Evolutionary conservation across 2,888 invertebrate genomes (phyloP).

Genomic region (Trichogramma dendrolimi): DNA sequence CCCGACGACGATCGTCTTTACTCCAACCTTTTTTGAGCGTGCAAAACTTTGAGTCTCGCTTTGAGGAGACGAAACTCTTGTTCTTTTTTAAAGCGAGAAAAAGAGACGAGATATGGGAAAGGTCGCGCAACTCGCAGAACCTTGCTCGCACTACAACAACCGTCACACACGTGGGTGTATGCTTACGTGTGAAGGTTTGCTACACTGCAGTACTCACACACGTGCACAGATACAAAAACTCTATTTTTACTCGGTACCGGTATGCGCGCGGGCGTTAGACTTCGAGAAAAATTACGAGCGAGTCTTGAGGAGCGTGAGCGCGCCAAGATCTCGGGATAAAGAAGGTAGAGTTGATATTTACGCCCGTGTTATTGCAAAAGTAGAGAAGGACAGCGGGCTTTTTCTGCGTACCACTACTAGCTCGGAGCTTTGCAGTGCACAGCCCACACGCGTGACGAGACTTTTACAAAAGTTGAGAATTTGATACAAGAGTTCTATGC

Average conservation of each 20-base stretch:
- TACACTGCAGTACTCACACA: not conserved
- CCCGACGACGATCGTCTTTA: conserved; percentile 1
- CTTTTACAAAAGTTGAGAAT: too few species aligned
- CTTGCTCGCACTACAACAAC: too few species aligned
- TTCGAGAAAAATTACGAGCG: not conserved
- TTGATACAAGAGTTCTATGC: too few species aligned
- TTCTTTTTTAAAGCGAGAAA: conserved; percentile 8
- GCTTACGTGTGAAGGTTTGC: not conserved
- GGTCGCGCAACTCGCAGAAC: too few species aligned
- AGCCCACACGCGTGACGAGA: too few species aligned
- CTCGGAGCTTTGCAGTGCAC: too few species aligned
- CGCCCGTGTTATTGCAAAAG: conserved; percentile 1
- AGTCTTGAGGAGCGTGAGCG: not conserved
- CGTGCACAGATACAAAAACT: not conserved
- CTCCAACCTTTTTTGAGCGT: conserved; percentile 24
- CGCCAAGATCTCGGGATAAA: conserved; percentile 16
- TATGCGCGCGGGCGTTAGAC: not conserved
- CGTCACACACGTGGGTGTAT: not conserved
- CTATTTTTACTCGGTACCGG: not conserved
- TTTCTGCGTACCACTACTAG: too few species aligned
- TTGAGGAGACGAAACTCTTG: conserved; percentile 21
- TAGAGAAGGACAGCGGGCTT: not conserved
- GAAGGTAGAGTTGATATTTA: conserved; percentile 5
- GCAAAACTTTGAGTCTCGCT: conserved; percentile 24
- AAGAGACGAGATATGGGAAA: conserved; percentile 6